These are phyloP conservation scores for Pangasianodon gigas DNA, from an alignment of 2,113 vertebrate species.

Conservation along the genomic window DNA sequence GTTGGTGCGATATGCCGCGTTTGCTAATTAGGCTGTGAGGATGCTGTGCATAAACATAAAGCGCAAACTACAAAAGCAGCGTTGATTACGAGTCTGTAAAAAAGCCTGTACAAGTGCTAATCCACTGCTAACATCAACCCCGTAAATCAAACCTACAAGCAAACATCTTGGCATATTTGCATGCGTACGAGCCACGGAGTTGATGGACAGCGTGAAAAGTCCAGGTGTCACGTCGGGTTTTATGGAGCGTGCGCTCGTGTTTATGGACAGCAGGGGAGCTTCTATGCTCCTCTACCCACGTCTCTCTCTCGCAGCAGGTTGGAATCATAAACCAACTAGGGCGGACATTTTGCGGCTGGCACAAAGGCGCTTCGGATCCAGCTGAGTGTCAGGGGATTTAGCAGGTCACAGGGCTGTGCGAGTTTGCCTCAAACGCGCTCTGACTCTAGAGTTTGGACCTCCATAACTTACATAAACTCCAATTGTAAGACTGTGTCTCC, in stretches of 20 bases:
- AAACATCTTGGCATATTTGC: not conserved
- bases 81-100: not conserved
- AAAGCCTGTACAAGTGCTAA: not conserved
- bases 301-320: constrained; percentile 32
- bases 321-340: constrained; percentile 56
- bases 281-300: constrained; percentile 36
- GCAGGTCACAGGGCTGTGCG: constrained; percentile 51
- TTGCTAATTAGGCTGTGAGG: constrained; percentile 46
- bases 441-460: constrained; percentile 46
- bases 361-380: constrained; percentile 50
- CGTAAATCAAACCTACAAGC: not conserved
- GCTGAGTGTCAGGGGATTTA: constrained; percentile 52
- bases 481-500: constrained; percentile 4
- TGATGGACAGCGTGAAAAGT: constrained; percentile 41
- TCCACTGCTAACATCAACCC: not conserved
- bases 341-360: constrained; percentile 51
- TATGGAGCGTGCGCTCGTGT: constrained; percentile 24
- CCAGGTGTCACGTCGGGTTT: constrained; percentile 39
- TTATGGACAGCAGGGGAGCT: constrained; percentile 47
- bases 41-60: not conserved
- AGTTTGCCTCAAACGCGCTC: constrained; percentile 50
- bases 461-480: constrained; percentile 46
- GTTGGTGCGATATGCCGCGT: constrained; percentile 11
- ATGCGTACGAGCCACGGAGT: not conserved
- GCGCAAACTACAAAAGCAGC: not conserved